A percentile compares a stretch with the other conserved stretches of the same genome.
Evolutionary conservation across 2,797 vertebrate species (phyloP).

Genomic region (Limosa lapponica): DNA sequence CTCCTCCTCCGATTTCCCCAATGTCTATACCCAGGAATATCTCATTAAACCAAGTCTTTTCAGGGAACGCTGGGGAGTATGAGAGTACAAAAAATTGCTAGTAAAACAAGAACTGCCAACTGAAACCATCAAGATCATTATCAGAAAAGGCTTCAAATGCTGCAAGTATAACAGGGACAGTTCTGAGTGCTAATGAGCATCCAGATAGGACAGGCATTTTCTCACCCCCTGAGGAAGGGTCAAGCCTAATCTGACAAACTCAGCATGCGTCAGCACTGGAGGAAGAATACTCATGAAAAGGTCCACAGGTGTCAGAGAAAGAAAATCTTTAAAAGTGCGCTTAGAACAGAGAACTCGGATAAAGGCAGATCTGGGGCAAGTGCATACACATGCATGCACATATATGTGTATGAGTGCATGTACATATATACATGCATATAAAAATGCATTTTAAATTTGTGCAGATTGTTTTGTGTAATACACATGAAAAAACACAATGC

Average conservation of each 20-base stretch:
- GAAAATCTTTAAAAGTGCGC: background rate
- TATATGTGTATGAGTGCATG: background rate
- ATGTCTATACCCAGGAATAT: conserved; percentile 51
- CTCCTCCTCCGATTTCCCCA: conserved; percentile 46
- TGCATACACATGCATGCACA: no score
- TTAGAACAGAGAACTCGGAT: background rate
- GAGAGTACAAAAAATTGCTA: conserved; percentile 39
- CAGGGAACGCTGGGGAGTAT: background rate
- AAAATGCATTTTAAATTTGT: background rate
- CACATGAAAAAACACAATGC: background rate
- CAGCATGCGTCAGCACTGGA: background rate
- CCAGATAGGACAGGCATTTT: conserved; percentile 37
- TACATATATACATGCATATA: background rate
- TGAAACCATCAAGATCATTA: conserved; percentile 69
- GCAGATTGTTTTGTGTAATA: background rate
- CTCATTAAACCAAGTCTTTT: conserved; percentile 67
- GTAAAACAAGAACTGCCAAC: conserved; percentile 47
- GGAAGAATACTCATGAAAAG: conserved; percentile 40
- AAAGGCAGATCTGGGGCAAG: background rate
- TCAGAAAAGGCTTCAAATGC: conserved; percentile 53
- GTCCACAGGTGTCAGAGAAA: conserved; percentile 19
- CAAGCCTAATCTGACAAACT: conserved; percentile 44
- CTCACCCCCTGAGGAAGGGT: conserved; percentile 42
- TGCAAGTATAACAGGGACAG: conserved; percentile 1
- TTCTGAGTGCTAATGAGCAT: conserved; percentile 65